Base-by-base conservation (phyloP, 2,797 vertebrate genomes). In the Ctenochaetus hawaiiensis region DNA sequence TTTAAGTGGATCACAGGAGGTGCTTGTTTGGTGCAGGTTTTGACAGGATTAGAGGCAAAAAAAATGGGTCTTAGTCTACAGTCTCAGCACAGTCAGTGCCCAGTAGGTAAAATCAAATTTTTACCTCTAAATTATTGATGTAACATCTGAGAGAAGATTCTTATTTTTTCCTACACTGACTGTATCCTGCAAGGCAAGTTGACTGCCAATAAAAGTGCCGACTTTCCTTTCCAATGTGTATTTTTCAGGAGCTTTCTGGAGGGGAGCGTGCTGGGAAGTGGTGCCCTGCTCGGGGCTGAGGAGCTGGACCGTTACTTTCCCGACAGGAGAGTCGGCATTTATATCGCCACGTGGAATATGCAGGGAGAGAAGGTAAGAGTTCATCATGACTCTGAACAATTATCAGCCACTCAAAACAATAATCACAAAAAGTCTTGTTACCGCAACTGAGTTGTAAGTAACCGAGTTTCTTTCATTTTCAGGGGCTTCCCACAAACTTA, bases 311-410 rank as follows among this genome's bases (percentile, higher is more conserved):
- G 97, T 1, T 96, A 98, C 87, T 99, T 99, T 85, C 98, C 98
- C 0, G 93, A 98, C 72, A 93, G 98, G 77, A 95, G 52, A 22
- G 9, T 98, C 63, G 95, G 96, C 8, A 80, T 99, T 76, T 99
- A 97, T 45, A 84, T 99, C 47, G 94, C 95, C 85, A 99, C 98
- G 0, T 99, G 98, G 98, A 99, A 99, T 92, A 99, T 99, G 98
- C 98, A 99, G 87, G 98, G 98, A 51, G 96, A 96, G 84, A 98
- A 97, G 96, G 98, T 97, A 58, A 2, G 44, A 44, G 51, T 30
- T 39, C 20, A 20, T 17, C 41, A 5, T 0, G 26, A n/a, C 26
- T n/a, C 62, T 59, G 20, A 34, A 34, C 30, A 34, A 6, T 34
- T 6, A 34, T 34, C 14, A 12, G 44, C 13, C 62, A 68, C n/a